These are phyloP conservation scores for Microcebus tavaratra DNA, from an alignment of 2,113 vertebrate genomes.

Conservation along the genomic window DNA sequence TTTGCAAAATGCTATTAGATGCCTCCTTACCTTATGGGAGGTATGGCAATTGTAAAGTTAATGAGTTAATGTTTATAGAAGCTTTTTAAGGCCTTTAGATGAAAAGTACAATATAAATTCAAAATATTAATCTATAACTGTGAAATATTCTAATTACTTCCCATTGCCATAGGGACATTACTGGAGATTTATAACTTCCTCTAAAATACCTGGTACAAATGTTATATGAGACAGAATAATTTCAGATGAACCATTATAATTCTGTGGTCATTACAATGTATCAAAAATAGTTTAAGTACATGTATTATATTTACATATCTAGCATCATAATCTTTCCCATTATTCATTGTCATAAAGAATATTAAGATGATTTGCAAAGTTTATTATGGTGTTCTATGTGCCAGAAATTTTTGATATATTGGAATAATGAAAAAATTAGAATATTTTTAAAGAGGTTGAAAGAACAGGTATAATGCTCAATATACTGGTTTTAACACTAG, in stretches of 20 bases:
- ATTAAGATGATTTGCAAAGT: constrained; percentile 23
- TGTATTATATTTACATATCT: constrained; percentile 52
- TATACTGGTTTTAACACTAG: background rate
- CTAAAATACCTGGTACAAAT: constrained; percentile 53
- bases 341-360: constrained; percentile 41
- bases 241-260: constrained; percentile 63
- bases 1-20: constrained; percentile 38
- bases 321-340: constrained; percentile 23
- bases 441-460: background rate
- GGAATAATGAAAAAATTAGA: background rate
- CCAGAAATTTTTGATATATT: background rate
- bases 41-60: constrained; percentile 28
- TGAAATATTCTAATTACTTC: constrained; percentile 71
- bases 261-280: constrained; percentile 59
- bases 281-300: constrained; percentile 50
- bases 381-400: background rate
- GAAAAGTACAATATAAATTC: constrained; percentile 63
- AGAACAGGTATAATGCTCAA: background rate
- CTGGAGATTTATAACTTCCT: constrained; percentile 61
- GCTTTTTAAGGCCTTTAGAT: constrained; percentile 54
- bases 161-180: constrained; percentile 46
- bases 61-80: constrained; percentile 52
- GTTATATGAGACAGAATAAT: constrained; percentile 52
- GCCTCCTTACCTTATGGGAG: background rate
- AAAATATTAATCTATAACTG: constrained; percentile 69